These are phyloP conservation scores for Leptopilina boulardi DNA, from an alignment of 1,140 invertebrate genomes.

Conservation along the genomic window DNA sequence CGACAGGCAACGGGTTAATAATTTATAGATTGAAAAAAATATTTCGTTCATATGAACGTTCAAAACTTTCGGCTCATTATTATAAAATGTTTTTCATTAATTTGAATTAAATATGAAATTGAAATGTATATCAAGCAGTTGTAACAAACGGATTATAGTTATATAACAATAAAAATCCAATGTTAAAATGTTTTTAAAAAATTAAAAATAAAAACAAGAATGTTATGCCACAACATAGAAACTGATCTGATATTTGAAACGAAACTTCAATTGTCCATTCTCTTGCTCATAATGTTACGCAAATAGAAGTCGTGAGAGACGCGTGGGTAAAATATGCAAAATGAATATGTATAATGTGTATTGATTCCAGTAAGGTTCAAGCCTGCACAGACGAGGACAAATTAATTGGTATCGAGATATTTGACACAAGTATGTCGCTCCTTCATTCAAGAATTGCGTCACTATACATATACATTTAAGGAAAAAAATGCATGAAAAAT, in stretches of 20 bases:
- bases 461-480: neutral
- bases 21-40: too few species aligned
- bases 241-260: constrained; percentile 22
- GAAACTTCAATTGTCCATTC: constrained; percentile 27
- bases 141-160: too few species aligned
- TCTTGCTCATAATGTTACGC: constrained; percentile 20
- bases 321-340: constrained; percentile 32
- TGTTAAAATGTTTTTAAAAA: neutral
- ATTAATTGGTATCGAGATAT: constrained; percentile 10
- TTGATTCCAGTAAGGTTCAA: constrained; percentile 29
- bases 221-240: neutral
- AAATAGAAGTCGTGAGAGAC: constrained; percentile 28
- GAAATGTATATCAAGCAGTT: too few species aligned
- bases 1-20: too few species aligned
- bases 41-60: too few species aligned
- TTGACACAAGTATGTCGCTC: constrained; percentile 25
- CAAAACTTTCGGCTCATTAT: too few species aligned
- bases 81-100: too few species aligned
- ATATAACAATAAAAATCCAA: neutral
- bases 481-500: neutral
- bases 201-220: neutral
- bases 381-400: neutral
- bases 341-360: constrained; percentile 33
- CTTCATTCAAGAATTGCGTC: constrained; percentile 5
- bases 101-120: too few species aligned